A percentile compares a stretch with the other conserved stretches of the same genome.
Conservation (phyloP, 2,888 invertebrate genomes). For the Pseudococcus jackbeardsleyi region DNA sequence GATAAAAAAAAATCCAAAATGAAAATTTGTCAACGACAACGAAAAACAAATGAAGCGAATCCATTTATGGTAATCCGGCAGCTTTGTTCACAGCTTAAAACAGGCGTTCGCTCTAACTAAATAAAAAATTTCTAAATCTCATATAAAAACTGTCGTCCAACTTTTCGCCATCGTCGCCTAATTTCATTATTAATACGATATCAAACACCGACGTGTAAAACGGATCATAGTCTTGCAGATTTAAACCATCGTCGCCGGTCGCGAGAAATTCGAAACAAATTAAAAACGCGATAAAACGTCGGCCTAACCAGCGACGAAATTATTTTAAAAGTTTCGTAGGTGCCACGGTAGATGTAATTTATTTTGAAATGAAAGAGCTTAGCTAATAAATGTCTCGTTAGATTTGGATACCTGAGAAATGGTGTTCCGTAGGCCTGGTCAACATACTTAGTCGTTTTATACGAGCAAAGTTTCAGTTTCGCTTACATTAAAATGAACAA, state of each 20-base stretch:
- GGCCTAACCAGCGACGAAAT: neutral
- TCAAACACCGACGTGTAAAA: constrained; percentile 16
- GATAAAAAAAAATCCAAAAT: too few relatives aligned
- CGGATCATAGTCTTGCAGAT: neutral
- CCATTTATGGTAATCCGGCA: neutral
- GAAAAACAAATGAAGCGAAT: too few relatives aligned
- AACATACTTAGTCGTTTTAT: neutral
- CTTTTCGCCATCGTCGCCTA: neutral
- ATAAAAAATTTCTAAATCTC: constrained; percentile 10
- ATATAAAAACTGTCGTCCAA: neutral
- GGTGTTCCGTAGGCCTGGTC: neutral
- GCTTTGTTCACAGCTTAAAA: neutral
- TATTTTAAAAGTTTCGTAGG: constrained; percentile 6
- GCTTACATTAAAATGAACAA: constrained; percentile 35
- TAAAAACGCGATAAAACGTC: constrained; percentile 24
- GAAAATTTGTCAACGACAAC: too few relatives aligned
- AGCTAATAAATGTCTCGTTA: constrained; percentile 41
- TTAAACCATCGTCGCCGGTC: neutral
- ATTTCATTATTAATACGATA: constrained; percentile 22
- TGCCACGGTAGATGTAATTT: constrained; percentile 19
- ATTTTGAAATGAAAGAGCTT: constrained; percentile 11
- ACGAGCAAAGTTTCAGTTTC: constrained; percentile 17
- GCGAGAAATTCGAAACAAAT: constrained; percentile 4
- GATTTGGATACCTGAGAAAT: constrained; percentile 29
- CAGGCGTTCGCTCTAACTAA: neutral